Base-by-base conservation (phyloP, 2,113 vertebrate genomes). In the Perccottus glenii region DNA sequence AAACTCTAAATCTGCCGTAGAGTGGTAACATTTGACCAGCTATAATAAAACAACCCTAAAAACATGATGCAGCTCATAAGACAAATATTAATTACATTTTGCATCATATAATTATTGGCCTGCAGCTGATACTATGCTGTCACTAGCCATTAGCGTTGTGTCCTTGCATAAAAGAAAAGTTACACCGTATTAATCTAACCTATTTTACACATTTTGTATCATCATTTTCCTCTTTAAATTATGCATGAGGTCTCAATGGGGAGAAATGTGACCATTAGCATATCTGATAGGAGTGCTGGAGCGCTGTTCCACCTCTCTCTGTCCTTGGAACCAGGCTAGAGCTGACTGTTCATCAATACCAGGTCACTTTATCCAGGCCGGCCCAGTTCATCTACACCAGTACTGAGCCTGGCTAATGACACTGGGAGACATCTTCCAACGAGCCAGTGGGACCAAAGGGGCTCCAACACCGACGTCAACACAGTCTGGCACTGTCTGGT, bases 281-380 rank as follows among this genome's bases (percentile, higher is more conserved):
- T 92, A 91, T 91, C 89, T 92, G 89, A 91, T 90, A 83, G 86
- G 84, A 78, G 75, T n/a, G 42, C 9, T 63, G 58, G 76, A 87
- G 83, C 86, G 42, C 67, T 85, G 86, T 86, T 85, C 87, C 87
- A 86, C 86, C 87, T 88, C 73, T 70, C 73, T 58, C 51, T 78
- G 87, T 90, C 92, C 91, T 93, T 93, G 91, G 90, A 85, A 86
- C 77, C 70, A 73, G 75, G 70, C 84, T 66, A 74, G 78, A 64
- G 82, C 78, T 89, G 90, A 92, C 90, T 91, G 90, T 89, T 93
- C 83, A 60, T 92, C 91, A 88, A 92, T 91, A 92, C 80, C 75
- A 69, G 89, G 92, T 92, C 88, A 90, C 88, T 90, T 90, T 91
- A 89, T 90, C 88, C 86, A 65, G 80, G 71, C 78, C 61, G 16